Evolutionary conservation across 1,140 invertebrate species (phyloP).

Genomic region (Venturia canescens): DNA sequence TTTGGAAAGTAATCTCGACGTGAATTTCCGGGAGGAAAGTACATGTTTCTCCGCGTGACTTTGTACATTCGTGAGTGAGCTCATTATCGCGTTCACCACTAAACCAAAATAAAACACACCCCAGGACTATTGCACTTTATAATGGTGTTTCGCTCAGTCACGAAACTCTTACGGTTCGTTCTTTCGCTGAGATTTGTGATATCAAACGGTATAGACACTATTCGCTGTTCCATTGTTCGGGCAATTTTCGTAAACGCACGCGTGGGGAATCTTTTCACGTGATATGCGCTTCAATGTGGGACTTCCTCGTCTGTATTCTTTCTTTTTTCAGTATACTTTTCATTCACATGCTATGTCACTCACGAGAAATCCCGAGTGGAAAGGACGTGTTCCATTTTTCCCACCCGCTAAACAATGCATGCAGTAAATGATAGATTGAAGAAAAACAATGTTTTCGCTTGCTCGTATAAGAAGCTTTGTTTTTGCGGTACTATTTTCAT

Average conservation of each 20-base stretch:
- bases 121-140: background rate
- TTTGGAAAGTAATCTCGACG: slow-evolving; percentile 12
- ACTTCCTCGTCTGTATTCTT: background rate
- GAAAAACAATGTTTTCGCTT: background rate
- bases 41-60: background rate
- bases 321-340: background rate
- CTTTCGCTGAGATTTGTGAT: background rate
- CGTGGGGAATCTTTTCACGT: slow-evolving; percentile 41
- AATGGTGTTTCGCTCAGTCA: slow-evolving; percentile 4
- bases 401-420: background rate
- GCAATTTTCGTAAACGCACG: slow-evolving; percentile 44
- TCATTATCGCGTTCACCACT: background rate
- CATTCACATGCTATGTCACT: background rate
- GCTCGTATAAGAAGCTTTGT: background rate
- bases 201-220: background rate
- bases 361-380: background rate
- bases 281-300: slow-evolving; percentile 1
- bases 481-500: too few species aligned
- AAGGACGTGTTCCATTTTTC: slow-evolving; percentile 17
- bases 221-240: slow-evolving; percentile 11
- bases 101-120: background rate
- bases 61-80: background rate
- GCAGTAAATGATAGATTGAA: slow-evolving; percentile 23
- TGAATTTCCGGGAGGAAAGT: slow-evolving; percentile 15
- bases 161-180: slow-evolving; percentile 12